Evolutionary conservation across 1,140 invertebrate genomes (phyloP).

Genomic region (Lamellibrachia luymesi): DNA sequence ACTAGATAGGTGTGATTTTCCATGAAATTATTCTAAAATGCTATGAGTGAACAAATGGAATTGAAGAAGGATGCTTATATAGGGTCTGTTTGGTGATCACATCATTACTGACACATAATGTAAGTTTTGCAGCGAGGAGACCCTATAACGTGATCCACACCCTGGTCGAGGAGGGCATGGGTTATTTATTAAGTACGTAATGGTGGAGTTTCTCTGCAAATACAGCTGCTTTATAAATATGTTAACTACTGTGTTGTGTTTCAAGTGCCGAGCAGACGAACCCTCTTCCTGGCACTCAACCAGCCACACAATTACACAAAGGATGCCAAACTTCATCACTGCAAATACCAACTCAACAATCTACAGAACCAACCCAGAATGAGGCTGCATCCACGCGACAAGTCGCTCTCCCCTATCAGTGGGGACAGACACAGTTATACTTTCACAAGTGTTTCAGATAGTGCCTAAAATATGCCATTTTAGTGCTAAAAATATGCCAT

Average conservation of each 20-base stretch:
- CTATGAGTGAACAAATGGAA: no score
- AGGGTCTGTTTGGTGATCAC: neutral
- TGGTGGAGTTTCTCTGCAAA: neutral
- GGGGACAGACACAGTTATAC: no score
- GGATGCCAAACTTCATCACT: neutral
- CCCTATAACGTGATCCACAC: neutral
- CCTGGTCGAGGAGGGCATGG: neutral
- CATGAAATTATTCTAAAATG: no score
- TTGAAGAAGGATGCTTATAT: no score
- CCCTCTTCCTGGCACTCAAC: neutral
- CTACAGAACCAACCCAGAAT: neutral
- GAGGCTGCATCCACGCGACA: neutral
- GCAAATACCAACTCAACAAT: neutral
- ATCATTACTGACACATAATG: neutral
- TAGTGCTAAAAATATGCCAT: no score
- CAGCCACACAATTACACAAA: neutral
- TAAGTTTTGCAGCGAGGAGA: neutral
- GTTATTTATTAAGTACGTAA: neutral
- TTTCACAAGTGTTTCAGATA: no score
- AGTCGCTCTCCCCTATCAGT: neutral
- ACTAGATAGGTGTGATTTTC: no score
- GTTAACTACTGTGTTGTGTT: neutral
- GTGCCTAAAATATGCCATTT: no score
- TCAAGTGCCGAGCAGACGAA: neutral
- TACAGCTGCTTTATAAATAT: neutral